Conservation (phyloP, 2,888 invertebrate genomes). For the Drosophila neoperkinsi region DNA sequence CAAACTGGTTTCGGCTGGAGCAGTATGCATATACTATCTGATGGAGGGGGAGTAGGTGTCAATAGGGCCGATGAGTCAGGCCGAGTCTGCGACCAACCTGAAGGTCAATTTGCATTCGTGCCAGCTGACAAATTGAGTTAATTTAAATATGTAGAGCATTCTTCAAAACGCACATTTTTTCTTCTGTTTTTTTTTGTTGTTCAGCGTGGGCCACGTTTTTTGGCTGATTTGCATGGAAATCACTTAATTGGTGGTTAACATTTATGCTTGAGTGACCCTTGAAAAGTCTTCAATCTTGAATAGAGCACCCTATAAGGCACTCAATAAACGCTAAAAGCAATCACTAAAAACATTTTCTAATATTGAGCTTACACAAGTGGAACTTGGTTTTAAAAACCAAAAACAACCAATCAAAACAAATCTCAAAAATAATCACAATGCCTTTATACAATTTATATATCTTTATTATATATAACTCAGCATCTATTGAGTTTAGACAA, state of each 20-base stretch:
- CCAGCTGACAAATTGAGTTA: slow-evolving; percentile 72
- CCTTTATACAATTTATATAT: background rate
- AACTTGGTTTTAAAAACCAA: background rate
- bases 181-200: background rate
- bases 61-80: slow-evolving; percentile 55
- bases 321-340: slow-evolving; percentile 4
- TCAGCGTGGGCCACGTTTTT: slow-evolving; percentile 25
- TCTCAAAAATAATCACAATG: background rate
- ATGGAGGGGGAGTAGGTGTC: slow-evolving; percentile 52
- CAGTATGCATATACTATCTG: slow-evolving; percentile 9
- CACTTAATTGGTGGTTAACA: slow-evolving; percentile 44
- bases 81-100: slow-evolving; percentile 24
- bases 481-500: background rate
- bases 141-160: slow-evolving; percentile 69
- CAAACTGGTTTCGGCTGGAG: slow-evolving; percentile 60
- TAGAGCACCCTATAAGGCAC: slow-evolving; percentile 21
- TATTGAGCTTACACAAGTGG: background rate
- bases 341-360: slow-evolving; percentile 1
- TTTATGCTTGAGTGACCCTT: slow-evolving; percentile 45
- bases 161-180: slow-evolving; percentile 12
- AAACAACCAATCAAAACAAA: background rate
- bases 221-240: slow-evolving; percentile 49
- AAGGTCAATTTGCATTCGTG: slow-evolving; percentile 64
- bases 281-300: slow-evolving; percentile 17
- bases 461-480: background rate